These are phyloP conservation scores for Tinea pellionella DNA, from an alignment of 2,888 invertebrate genomes.

Conservation along the genomic window DNA sequence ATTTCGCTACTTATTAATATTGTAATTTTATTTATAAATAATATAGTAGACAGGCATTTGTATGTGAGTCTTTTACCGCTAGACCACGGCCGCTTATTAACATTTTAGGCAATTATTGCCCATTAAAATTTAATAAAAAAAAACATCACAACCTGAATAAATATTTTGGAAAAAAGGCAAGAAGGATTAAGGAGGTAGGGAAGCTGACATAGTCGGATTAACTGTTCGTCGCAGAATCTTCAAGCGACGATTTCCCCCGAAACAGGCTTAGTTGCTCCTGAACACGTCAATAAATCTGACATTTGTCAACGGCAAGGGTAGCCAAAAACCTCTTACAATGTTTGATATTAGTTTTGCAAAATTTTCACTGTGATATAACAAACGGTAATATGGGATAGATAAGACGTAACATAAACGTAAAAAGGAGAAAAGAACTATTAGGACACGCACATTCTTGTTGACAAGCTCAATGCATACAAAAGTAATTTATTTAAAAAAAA, in stretches of 20 bases:
- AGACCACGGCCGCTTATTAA: too few species aligned
- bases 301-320: conserved; percentile 38
- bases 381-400: too few species aligned
- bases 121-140: neutral
- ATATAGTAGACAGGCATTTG: too few species aligned
- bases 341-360: neutral
- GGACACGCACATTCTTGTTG: too few species aligned
- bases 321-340: neutral
- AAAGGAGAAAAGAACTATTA: too few species aligned
- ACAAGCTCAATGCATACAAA: too few species aligned
- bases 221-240: conserved; percentile 28
- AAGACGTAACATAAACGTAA: too few species aligned
- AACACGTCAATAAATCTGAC: conserved; percentile 52
- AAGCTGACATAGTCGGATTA: conserved; percentile 60
- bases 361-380: neutral
- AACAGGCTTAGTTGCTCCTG: conserved; percentile 44
- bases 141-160: conserved; percentile 24
- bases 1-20: too few species aligned
- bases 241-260: conserved; percentile 20
- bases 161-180: conserved; percentile 43
- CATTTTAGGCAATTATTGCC: too few species aligned
- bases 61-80: too few species aligned
- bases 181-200: conserved; percentile 60
- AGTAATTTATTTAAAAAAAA: too few species aligned
- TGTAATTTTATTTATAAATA: too few species aligned